Percentiles rank a stretch among this genome's conserved stretches.
These are phyloP conservation scores for Oedothorax gibbosus DNA, from an alignment of 1,140 invertebrate genomes.

Conservation along the genomic window DNA sequence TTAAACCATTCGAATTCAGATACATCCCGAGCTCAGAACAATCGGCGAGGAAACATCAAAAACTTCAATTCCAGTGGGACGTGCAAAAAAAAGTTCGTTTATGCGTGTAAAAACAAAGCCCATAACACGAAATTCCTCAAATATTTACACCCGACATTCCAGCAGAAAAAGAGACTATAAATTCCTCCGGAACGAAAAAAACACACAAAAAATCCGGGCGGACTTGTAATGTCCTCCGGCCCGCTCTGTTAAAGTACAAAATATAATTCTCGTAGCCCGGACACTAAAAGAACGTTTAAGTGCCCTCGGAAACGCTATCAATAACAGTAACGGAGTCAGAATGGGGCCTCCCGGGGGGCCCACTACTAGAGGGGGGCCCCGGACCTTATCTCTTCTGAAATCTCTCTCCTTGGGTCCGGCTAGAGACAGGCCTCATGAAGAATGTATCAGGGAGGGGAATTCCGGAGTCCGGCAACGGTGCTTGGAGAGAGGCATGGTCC, in stretches of 20 bases:
- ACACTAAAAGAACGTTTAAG: constrained; percentile 58
- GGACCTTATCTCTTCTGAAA: constrained; percentile 42
- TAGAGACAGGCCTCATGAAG: constrained; percentile 42
- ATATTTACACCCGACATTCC: constrained; percentile 37
- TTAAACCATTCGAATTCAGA: no score
- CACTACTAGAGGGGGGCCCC: constrained; percentile 19
- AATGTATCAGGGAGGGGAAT: constrained; percentile 45
- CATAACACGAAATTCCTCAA: constrained; percentile 13
- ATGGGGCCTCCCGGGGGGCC: constrained; percentile 46
- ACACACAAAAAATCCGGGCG: neutral
- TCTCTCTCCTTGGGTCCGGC: constrained; percentile 22
- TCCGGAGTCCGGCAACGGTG: constrained; percentile 39
- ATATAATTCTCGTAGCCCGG: constrained; percentile 48
- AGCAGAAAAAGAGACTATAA: constrained; percentile 5
- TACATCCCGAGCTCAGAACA: neutral
- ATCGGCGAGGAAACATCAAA: neutral
- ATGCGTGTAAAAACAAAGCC: constrained; percentile 8
- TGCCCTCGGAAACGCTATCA: constrained; percentile 54
- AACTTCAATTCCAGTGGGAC: neutral
- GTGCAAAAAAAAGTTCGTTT: neutral
- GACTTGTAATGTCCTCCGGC: constrained; percentile 41
- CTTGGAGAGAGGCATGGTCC: constrained; percentile 44
- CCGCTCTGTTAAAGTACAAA: constrained; percentile 51
- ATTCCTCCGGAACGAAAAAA: constrained; percentile 10
- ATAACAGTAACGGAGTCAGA: constrained; percentile 58